Base-by-base conservation (phyloP, 2,113 vertebrate genomes). In the Pelobates fuscus region DNA sequence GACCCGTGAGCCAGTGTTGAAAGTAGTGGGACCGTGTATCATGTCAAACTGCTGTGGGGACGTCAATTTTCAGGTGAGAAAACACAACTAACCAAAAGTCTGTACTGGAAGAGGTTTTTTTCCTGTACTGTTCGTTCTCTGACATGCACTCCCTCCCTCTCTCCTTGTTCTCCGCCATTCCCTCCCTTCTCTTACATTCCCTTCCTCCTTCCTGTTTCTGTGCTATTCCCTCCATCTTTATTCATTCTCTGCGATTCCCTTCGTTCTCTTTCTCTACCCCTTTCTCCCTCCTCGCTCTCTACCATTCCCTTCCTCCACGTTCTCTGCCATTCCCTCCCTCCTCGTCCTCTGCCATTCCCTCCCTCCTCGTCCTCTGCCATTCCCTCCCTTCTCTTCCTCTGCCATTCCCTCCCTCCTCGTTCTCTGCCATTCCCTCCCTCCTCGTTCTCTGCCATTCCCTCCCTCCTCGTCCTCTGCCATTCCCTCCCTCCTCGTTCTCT, bases 1-100 rank as follows among this genome's bases (percentile, higher is more conserved):
- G 0, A 90, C 93, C 63, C 91, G 89, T 37, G 37, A 71, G 69
- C 69, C 69, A 37, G 32, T 71, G 25, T 29, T 71, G 57, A 71
- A 71, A 30, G 69, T 71, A 21, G 69, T 71, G 15, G 69, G 69
- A 2, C 69, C 69, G 3, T 71, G 69, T 49, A 17, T 71, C 1
- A 60, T 71, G 69, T 71, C 69, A 3, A 61, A 54, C 15, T 71
- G 68, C 37, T 71, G 69, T 21, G 69, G 69, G 3, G 69, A 71
- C 25, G 32, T 71, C 5, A 60, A 71, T 25, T 71, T 71, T n/a
- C 69, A 71, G 69, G 69, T 71, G 18, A 59, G 67, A 32, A 14
- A 14, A 61, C 2, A 15, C 25, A 25, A 7, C 2, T n/a, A n/a
- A n/a, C n/a, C n/a, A 17, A 3, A 3, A 2, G 2, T 2, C 15